These are phyloP conservation scores for Coracias cyanogaster DNA, from an alignment of 2,797 vertebrate genomes.

Conservation along the genomic window DNA sequence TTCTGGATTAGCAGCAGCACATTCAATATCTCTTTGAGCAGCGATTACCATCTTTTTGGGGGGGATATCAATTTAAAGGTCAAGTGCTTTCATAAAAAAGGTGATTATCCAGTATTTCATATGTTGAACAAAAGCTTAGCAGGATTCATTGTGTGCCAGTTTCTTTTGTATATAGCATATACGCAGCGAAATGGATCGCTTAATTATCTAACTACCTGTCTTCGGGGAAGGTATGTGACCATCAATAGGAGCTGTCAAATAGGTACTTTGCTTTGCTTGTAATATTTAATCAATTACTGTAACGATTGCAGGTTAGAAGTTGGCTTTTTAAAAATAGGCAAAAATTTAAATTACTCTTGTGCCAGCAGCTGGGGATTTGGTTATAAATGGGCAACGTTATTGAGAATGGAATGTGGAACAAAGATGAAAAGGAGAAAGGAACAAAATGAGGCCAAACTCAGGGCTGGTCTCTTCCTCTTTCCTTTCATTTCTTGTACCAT, in stretches of 20 bases:
- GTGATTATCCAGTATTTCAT: constrained; percentile 79
- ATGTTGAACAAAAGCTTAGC: constrained; percentile 74
- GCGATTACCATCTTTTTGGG: constrained; percentile 71
- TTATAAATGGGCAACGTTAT: constrained; percentile 46
- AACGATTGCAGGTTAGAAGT: constrained; percentile 65
- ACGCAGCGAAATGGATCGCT: constrained; percentile 70
- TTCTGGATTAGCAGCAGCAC: constrained; percentile 51
- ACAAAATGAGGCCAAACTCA: background rate
- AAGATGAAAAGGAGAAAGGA: background rate
- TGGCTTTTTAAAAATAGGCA: constrained; percentile 76
- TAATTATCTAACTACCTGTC: constrained; percentile 80
- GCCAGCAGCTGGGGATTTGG: constrained; percentile 50
- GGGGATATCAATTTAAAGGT: constrained; percentile 79
- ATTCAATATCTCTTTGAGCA: constrained; percentile 73
- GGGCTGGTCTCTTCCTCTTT: background rate
- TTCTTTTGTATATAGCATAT: constrained; percentile 70
- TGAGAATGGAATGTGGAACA: background rate
- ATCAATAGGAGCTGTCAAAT: constrained; percentile 61
- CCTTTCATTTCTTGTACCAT: constrained; percentile 6
- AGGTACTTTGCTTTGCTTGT: constrained; percentile 71
- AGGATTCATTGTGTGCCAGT: constrained; percentile 74
- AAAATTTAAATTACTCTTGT: constrained; percentile 70
- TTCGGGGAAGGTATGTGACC: constrained; percentile 65
- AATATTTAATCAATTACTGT: constrained; percentile 72
- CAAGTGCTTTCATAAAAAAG: constrained; percentile 79